Evolutionary conservation across 92 coral and sea anemone species (phyloP), one percentile per base, ranked within the genome.

Genomic region (Bergia sp.): DNA sequence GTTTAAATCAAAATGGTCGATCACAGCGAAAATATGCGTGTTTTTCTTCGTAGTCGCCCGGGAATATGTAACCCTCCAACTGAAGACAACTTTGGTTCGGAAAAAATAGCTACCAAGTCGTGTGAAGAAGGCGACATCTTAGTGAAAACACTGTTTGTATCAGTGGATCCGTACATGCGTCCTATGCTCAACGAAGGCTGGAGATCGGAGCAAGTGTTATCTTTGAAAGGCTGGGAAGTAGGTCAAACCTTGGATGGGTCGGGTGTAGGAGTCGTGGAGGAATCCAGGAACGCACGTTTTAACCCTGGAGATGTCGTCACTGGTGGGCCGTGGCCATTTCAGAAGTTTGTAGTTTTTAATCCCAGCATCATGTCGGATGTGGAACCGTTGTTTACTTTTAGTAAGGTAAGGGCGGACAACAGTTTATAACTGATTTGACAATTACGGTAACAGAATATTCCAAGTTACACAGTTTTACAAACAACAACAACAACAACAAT

Each of bases 111-210:
- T 37, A 91, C 87, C 39, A 67, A 83, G 55, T 58, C 29, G 6
- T 91, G 96, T 91, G 86, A 89, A 79, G 94, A 92, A 43, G 96
- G 94, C 3, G 97, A 91, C 45, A 77, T 96, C 11, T 58, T 94
- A 15, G 94, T 88, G 21, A 94, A 93, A 77, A 96, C 98, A 12
- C 74, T 94, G 82, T 96, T 61, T 88, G 41, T 96, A 20, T 96
- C 98, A 0, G 98, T 96, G 7, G 98, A 96, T 89, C 98, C 98
- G 7, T 94, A 91, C 84, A 90, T 96, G 98, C 91, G 98, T 75
- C 77, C 88, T 36, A 88, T 93, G 10, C 88, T 95, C 92, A 95
- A 95, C 83, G 95, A 92, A 73, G 85, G 81, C 29, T 50, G 89
- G 5, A 20, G 2, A 57, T 11, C 18, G 2, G 12, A 57, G 65